Evolutionary conservation across 2,797 vertebrate species (phyloP).

Genomic region (Garrulus glandarius): DNA sequence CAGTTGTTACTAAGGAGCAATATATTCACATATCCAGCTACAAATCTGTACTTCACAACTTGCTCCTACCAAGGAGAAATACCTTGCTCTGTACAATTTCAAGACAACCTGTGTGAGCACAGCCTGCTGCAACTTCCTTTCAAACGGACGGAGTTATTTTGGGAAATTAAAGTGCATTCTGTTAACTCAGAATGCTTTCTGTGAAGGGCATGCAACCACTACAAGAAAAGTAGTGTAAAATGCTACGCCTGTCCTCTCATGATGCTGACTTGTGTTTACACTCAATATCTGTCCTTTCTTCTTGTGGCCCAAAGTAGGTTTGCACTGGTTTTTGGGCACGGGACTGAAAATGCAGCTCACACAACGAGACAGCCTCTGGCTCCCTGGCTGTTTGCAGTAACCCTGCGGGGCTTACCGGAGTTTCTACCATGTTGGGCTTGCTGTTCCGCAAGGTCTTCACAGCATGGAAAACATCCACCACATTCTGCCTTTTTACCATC

Average conservation of each 20-base stretch:
- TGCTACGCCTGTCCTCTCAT: not conserved
- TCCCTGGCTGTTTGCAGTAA: not conserved
- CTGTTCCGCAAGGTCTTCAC: conserved; percentile 97
- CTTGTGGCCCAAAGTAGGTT: not conserved
- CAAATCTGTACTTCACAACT: not conserved
- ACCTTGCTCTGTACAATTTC: not conserved
- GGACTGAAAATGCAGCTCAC: not conserved
- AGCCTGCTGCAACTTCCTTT: not conserved
- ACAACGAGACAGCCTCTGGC: not conserved
- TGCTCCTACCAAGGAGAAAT: not conserved
- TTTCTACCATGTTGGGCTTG: conserved; percentile 99
- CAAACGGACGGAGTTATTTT: not conserved
- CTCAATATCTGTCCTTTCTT: not conserved
- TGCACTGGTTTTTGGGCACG: not conserved
- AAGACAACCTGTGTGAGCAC: not conserved
- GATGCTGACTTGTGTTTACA: not conserved
- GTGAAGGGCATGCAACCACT: not conserved
- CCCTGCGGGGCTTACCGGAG: conserved; percentile 81
- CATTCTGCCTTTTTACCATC: conserved; percentile 97
- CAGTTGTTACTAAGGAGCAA: not conserved
- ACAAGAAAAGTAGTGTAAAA: not conserved
- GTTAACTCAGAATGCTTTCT: not conserved
- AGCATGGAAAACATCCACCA: conserved; percentile 96
- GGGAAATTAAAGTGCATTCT: not conserved
- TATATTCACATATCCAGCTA: not conserved